Evolutionary conservation across 2,888 invertebrate species (phyloP).

Genomic region (Apotomis turbidana): DNA sequence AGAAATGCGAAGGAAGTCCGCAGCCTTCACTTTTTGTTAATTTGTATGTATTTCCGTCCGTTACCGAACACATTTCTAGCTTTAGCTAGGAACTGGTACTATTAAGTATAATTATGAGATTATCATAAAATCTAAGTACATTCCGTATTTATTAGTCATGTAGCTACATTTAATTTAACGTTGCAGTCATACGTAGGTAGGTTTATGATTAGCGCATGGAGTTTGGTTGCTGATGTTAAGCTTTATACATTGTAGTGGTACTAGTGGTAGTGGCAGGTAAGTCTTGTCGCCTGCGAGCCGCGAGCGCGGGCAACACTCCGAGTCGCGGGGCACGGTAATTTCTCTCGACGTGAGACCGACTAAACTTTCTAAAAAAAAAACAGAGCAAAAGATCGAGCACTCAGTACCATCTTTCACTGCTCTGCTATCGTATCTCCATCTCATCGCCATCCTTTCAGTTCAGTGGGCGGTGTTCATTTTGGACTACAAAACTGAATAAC

Average conservation of each 20-base stretch:
- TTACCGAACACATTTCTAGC: conserved; percentile 80
- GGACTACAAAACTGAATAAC: conserved; percentile 10
- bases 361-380: conserved; percentile 81
- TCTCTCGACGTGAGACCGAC: conserved; percentile 77
- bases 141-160: conserved; percentile 67
- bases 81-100: conserved; percentile 73
- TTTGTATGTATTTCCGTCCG: conserved; percentile 81
- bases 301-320: conserved; percentile 70
- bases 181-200: conserved; percentile 54
- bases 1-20: conserved; percentile 62
- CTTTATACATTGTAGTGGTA: not conserved
- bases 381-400: conserved; percentile 78
- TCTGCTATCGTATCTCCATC: conserved; percentile 69
- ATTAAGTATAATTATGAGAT: conserved; percentile 61
- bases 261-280: conserved; percentile 52
- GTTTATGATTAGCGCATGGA: conserved; percentile 31
- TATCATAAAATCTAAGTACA: conserved; percentile 59
- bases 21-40: conserved; percentile 77
- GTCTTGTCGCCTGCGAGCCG: conserved; percentile 59
- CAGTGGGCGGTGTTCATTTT: conserved; percentile 55
- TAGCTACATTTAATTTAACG: conserved; percentile 55
- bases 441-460: conserved; percentile 55
- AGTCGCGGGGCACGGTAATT: conserved; percentile 67
- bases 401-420: conserved; percentile 80
- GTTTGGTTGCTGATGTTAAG: conserved; percentile 54